Evolutionary conservation across 35 echinoderm and acorn worm genomes (phyloP).

Genomic region (Hemicentrotus pulcherrimus): DNA sequence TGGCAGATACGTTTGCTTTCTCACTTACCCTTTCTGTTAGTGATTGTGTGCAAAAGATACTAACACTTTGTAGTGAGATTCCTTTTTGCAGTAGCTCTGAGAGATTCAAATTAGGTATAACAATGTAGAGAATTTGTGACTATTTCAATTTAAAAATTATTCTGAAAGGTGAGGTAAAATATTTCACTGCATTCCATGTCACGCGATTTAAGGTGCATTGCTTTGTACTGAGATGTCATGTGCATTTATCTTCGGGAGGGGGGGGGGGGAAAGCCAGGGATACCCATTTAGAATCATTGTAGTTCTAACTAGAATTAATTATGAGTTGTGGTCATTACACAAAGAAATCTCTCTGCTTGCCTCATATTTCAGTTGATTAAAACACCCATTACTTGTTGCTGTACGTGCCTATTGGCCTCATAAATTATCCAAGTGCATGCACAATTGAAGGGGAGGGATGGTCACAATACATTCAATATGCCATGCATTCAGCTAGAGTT

Average conservation of each 20-base stretch:
- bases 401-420: too few relatives aligned
- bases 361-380: neutral
- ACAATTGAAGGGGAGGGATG: too few relatives aligned
- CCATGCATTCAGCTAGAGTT: too few relatives aligned
- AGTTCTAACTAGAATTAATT: too few relatives aligned
- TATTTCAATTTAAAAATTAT: neutral
- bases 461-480: too few relatives aligned
- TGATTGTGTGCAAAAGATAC: neutral
- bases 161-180: neutral
- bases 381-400: neutral
- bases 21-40: neutral
- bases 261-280: too few relatives aligned
- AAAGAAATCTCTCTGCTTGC: neutral
- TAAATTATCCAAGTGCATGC: too few relatives aligned
- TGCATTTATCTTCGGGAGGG: too few relatives aligned
- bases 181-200: neutral
- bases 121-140: neutral
- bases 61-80: neutral
- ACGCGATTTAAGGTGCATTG: neutral
- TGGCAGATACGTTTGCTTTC: neutral
- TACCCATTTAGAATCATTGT: too few relatives aligned
- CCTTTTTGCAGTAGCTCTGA: neutral
- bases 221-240: too few relatives aligned
- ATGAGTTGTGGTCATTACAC: too few relatives aligned
- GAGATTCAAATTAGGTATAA: neutral